Percentiles rank a stretch among this genome's conserved stretches.
Conservation (phyloP, 2,797 vertebrate species). For the Carcharodon carcharias region DNA sequence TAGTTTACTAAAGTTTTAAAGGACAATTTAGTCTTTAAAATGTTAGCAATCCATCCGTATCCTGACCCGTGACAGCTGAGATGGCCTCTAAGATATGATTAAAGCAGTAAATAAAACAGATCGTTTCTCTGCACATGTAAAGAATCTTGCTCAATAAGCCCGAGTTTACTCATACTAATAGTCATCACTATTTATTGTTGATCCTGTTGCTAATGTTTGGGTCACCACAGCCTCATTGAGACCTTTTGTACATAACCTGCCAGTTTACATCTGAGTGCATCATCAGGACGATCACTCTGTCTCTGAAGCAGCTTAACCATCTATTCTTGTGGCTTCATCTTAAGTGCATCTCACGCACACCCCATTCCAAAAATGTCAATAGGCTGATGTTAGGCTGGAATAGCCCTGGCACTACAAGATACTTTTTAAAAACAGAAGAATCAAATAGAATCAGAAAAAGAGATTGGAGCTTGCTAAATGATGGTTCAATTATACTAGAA, state of each 20-base stretch:
- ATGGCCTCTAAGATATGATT: conserved; percentile 40
- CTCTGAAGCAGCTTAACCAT: not conserved
- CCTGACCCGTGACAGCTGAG: not conserved
- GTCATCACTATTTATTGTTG: not conserved
- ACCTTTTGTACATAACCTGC: not conserved
- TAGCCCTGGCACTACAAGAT: not conserved
- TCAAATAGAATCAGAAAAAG: not conserved
- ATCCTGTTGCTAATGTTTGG: not conserved
- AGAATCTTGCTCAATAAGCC: conserved; percentile 54
- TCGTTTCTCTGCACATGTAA: conserved; percentile 46
- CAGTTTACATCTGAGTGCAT: not conserved
- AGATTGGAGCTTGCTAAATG: not conserved
- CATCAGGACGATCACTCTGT: not conserved
- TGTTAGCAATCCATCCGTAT: conserved; percentile 27
- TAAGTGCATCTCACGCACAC: not conserved
- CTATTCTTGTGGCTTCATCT: not conserved
- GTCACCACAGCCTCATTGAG: not conserved
- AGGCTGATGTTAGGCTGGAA: not conserved
- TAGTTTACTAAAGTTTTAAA: not conserved
- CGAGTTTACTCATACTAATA: conserved; percentile 47
- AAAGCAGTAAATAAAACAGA: not conserved
- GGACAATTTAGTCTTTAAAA: conserved; percentile 19
- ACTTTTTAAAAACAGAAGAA: not conserved
- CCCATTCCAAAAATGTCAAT: not conserved
- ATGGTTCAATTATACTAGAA: not conserved